Percentiles rank a stretch among this genome's conserved stretches.
phyloP scores from a whole-genome alignment of 1,140 invertebrate genomes.

The Papilio polytes region DNA sequence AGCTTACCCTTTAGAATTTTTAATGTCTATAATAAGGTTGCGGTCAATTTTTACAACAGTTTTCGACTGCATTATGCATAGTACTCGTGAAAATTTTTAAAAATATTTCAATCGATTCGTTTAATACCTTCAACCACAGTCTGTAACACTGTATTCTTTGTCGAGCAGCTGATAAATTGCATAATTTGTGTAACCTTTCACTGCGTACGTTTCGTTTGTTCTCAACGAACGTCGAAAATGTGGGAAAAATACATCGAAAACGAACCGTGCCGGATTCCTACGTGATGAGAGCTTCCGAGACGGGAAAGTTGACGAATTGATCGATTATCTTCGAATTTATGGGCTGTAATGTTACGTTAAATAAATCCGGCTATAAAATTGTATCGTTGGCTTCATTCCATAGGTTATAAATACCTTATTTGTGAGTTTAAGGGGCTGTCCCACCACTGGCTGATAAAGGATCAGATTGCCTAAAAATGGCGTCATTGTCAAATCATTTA shows the following conservation, averaged over 20 bases:
- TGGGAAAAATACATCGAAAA: conserved; percentile 32
- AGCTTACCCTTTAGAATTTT: too few species aligned
- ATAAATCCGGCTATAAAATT: neutral
- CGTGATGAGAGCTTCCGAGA: conserved; percentile 21
- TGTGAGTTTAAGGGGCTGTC: too few species aligned
- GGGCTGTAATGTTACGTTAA: neutral
- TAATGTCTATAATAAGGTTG: neutral
- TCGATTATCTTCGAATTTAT: conserved; percentile 8
- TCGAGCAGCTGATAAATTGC: conserved; percentile 34
- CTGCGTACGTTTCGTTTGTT: conserved; percentile 41
- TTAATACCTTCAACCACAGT: neutral
- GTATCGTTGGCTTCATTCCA: neutral
- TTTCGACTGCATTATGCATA: neutral
- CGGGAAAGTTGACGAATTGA: conserved; percentile 13
- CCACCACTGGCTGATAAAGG: too few species aligned
- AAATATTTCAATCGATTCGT: neutral
- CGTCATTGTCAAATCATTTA: too few species aligned
- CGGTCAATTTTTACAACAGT: neutral
- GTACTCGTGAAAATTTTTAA: too few species aligned
- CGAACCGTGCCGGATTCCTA: conserved; percentile 1
- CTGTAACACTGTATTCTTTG: conserved; percentile 20
- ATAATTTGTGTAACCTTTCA: conserved; percentile 48
- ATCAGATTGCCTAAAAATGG: too few species aligned
- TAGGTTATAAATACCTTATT: neutral
- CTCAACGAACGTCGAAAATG: neutral